phyloP scores from a whole-genome alignment of 2,113 vertebrate genomes.

The Rhabdornis inornatus region DNA sequence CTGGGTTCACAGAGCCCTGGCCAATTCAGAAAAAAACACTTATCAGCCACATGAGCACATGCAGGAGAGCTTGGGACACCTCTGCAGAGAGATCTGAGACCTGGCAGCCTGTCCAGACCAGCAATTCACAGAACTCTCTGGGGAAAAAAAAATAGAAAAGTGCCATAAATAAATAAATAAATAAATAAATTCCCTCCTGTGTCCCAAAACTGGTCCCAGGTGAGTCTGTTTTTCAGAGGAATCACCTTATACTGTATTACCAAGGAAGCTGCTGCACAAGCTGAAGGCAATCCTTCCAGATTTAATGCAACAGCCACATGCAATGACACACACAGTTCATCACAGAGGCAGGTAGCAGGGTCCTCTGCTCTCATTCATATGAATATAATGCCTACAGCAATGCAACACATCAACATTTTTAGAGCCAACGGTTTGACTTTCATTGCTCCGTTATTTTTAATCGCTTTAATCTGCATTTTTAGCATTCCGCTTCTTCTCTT shows the following conservation, averaged over 20 bases:
- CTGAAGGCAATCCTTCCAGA: conserved; percentile 21
- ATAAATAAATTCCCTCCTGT: not conserved
- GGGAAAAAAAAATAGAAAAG: not conserved
- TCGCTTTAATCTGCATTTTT: conserved; percentile 33
- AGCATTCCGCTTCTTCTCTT: not conserved
- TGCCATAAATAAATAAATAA: not conserved
- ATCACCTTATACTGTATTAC: not conserved
- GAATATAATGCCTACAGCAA: conserved; percentile 55
- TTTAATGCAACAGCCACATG: conserved; percentile 44
- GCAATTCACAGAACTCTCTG: not conserved
- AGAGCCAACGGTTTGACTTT: conserved; percentile 50
- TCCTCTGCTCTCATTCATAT: conserved; percentile 39
- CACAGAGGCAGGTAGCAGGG: conserved; percentile 51
- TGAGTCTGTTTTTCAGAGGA: not conserved
- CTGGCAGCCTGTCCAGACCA: not conserved
- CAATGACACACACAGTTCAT: conserved; percentile 54
- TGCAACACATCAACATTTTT: conserved; percentile 29
- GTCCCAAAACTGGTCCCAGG: not conserved
- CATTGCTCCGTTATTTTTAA: conserved; percentile 52
- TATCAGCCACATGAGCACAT: accelerated
- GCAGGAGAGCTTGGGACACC: not conserved
- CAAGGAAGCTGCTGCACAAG: not conserved
- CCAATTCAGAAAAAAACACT: not conserved
- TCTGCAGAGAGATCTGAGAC: not conserved
- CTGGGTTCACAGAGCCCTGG: not conserved